Conservation (phyloP, 2,888 invertebrate genomes). For the Gibbula magus region DNA sequence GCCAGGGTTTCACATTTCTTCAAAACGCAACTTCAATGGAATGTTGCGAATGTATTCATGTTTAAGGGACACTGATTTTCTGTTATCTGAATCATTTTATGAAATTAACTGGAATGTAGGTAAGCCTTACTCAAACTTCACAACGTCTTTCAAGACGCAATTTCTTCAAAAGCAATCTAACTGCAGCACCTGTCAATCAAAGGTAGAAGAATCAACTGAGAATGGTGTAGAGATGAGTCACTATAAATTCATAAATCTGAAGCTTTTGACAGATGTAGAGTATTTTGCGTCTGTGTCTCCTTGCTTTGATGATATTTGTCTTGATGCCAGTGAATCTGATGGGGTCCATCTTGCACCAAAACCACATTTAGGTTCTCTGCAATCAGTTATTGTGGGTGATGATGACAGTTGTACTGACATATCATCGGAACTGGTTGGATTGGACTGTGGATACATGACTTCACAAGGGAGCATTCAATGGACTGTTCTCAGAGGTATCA, state of each 20-base stretch:
- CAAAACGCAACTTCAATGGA: neutral
- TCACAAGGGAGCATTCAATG: neutral
- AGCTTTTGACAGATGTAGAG: neutral
- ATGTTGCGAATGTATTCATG: neutral
- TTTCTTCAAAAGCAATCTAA: neutral
- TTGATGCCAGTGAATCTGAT: neutral
- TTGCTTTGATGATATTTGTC: neutral
- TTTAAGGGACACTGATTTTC: neutral
- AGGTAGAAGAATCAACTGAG: neutral
- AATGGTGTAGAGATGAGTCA: neutral
- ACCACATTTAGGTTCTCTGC: neutral
- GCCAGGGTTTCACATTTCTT: too few species aligned
- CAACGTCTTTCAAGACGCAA: neutral
- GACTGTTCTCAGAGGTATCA: neutral
- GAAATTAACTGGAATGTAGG: neutral
- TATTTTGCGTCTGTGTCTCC: neutral
- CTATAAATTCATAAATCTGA: neutral
- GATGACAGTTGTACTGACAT: neutral
- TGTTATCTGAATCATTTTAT: neutral
- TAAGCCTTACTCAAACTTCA: neutral
- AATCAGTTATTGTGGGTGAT: neutral
- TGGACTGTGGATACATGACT: neutral
- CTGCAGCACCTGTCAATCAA: neutral
- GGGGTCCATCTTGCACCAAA: neutral
- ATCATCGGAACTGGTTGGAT: neutral